phyloP scores from a whole-genome alignment of 1,140 invertebrate species.

The Berghia stephanieae region DNA sequence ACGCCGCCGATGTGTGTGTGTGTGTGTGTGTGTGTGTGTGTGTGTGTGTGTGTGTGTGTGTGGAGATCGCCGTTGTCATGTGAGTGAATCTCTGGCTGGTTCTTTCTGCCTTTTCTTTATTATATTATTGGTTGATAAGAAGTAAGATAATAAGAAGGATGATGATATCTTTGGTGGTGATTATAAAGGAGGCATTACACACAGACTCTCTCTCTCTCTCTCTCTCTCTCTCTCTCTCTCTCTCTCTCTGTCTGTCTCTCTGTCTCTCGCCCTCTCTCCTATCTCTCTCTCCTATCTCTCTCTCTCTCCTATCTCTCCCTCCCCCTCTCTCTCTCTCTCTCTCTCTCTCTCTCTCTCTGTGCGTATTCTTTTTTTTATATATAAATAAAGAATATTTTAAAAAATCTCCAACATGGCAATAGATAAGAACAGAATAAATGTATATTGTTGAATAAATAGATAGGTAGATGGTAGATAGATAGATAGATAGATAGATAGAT shows the following conservation, averaged over 20 bases:
- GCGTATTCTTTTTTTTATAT: too few species aligned
- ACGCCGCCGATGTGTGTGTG: not conserved
- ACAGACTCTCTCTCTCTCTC: not conserved
- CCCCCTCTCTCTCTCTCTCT: not conserved
- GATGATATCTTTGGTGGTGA: not conserved
- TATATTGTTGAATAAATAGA: too few species aligned
- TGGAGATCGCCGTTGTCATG: not conserved
- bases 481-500: too few species aligned
- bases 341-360: slow-evolving; percentile 7
- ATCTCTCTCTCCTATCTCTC: not conserved
- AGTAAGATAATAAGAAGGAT: too few species aligned
- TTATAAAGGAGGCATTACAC: not conserved
- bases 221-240: slow-evolving; percentile 13
- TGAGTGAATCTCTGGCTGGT: too few species aligned
- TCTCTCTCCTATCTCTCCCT: too few species aligned
- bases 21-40: not conserved
- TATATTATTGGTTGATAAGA: too few species aligned
- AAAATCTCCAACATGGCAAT: too few species aligned
- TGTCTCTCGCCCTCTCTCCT: not conserved
- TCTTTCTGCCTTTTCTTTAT: too few species aligned
- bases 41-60: not conserved
- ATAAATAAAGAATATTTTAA: too few species aligned
- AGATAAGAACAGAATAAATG: too few species aligned
- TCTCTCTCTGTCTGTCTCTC: not conserved
- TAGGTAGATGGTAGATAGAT: too few species aligned